phyloP scores from a whole-genome alignment of 2,797 vertebrate species.

The Trachurus trachurus region DNA sequence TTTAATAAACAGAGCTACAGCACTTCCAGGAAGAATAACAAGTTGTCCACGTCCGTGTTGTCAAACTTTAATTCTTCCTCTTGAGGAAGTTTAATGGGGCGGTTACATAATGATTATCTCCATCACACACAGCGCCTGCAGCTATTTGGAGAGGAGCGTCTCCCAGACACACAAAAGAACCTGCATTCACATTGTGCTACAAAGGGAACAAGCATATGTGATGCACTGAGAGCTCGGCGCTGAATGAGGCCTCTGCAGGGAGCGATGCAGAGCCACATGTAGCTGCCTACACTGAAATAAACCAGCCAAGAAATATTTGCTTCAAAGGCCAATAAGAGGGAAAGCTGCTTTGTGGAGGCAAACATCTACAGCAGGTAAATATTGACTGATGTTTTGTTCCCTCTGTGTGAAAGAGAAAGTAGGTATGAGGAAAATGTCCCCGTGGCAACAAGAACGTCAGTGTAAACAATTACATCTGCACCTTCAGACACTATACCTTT shows the following conservation, averaged over 20 bases:
- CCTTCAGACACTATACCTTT: no score
- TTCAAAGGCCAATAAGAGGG: neutral
- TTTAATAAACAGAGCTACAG: neutral
- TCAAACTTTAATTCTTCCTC: constrained; percentile 5
- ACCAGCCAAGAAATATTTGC: neutral
- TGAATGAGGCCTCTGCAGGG: no score
- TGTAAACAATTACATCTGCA: no score
- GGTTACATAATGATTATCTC: constrained; percentile 31
- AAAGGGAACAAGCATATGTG: neutral
- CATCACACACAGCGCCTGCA: neutral
- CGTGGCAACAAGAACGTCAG: no score
- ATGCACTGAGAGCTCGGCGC: neutral
- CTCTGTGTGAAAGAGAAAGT: neutral
- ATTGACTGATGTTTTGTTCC: neutral
- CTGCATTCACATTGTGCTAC: neutral
- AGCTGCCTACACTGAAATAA: neutral
- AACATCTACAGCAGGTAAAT: neutral
- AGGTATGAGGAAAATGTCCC: neutral
- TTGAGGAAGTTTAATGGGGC: constrained; percentile 27
- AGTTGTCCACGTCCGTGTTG: neutral
- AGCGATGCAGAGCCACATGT: neutral
- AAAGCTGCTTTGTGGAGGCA: neutral
- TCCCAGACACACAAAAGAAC: neutral
- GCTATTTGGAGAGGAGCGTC: constrained; percentile 1
- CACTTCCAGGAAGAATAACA: neutral